Percentiles rank a stretch among this genome's conserved stretches.
phyloP scores from a whole-genome alignment of 2,888 invertebrate genomes.

The Trypoxylon attenuatum region DNA sequence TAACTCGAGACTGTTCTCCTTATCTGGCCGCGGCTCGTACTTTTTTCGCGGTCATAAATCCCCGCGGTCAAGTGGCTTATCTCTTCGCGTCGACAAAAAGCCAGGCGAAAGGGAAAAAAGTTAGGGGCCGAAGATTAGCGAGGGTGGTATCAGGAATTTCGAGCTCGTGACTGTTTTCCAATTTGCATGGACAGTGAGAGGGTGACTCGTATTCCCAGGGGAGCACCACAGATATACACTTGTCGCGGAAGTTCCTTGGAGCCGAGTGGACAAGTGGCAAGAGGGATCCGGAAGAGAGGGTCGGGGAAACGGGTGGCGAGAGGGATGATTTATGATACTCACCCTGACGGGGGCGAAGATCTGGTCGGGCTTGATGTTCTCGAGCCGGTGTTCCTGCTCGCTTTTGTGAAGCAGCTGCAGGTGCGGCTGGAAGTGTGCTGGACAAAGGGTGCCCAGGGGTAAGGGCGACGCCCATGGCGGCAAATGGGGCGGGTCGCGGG shows the following conservation, averaged over 20 bases:
- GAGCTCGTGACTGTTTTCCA: no score
- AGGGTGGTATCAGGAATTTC: no score
- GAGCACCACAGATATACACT: no score
- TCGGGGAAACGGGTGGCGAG: conserved; percentile 1
- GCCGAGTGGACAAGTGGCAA: conserved; percentile 2
- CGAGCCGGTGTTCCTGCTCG: conserved; percentile 68
- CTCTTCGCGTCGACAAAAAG: background rate
- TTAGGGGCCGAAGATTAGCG: background rate
- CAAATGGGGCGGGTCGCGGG: conserved; percentile 74
- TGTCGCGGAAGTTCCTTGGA: conserved; percentile 19
- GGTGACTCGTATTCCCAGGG: no score
- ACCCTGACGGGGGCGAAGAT: conserved; percentile 76
- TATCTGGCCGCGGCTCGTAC: background rate
- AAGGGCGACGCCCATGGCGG: conserved; percentile 76
- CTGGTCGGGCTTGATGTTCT: conserved; percentile 74
- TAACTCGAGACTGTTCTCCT: background rate
- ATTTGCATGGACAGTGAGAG: no score
- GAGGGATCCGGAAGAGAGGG: background rate
- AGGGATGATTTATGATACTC: conserved; percentile 56
- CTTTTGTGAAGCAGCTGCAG: conserved; percentile 73
- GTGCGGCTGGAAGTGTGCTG: conserved; percentile 76
- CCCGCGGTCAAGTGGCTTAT: background rate
- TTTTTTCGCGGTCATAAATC: background rate
- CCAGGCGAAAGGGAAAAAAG: background rate
- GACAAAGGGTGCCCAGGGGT: conserved; percentile 75